Conservation (phyloP, 2,888 invertebrate species). For the Eudemis profundana region DNA sequence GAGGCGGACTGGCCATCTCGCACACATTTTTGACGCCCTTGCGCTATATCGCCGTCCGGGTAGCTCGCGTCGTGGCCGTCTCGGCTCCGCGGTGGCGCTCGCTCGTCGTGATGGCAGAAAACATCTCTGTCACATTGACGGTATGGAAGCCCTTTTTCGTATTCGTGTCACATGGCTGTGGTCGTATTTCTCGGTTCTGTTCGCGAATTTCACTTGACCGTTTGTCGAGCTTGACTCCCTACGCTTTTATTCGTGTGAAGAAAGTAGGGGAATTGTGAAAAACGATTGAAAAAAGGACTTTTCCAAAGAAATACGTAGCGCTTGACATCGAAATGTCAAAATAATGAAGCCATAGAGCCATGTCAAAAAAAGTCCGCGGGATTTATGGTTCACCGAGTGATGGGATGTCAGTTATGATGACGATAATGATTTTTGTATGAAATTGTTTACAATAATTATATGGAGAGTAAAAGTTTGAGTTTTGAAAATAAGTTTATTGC, state of each 20-base stretch:
- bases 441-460: neutral
- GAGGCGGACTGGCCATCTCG: conserved; percentile 85
- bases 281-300: conserved; percentile 70
- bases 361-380: conserved; percentile 84
- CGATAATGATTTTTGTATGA: conserved; percentile 1
- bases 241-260: conserved; percentile 61
- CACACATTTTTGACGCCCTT: conserved; percentile 83
- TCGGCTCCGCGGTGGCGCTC: conserved; percentile 74
- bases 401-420: conserved; percentile 16
- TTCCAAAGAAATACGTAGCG: conserved; percentile 83
- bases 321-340: conserved; percentile 86
- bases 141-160: conserved; percentile 84
- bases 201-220: conserved; percentile 55
- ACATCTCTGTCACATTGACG: conserved; percentile 86
- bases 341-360: conserved; percentile 83
- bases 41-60: conserved; percentile 76
- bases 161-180: conserved; percentile 85
- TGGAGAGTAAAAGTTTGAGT: neutral
- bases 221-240: conserved; percentile 54
- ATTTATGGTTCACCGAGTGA: conserved; percentile 51
- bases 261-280: conserved; percentile 64
- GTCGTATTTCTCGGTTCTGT: conserved; percentile 71
- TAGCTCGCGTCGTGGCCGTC: conserved; percentile 73
- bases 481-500: neutral
- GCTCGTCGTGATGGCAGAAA: conserved; percentile 83